Evolutionary conservation across 2,888 invertebrate genomes (phyloP).

Genomic region (Papilio protenor): DNA sequence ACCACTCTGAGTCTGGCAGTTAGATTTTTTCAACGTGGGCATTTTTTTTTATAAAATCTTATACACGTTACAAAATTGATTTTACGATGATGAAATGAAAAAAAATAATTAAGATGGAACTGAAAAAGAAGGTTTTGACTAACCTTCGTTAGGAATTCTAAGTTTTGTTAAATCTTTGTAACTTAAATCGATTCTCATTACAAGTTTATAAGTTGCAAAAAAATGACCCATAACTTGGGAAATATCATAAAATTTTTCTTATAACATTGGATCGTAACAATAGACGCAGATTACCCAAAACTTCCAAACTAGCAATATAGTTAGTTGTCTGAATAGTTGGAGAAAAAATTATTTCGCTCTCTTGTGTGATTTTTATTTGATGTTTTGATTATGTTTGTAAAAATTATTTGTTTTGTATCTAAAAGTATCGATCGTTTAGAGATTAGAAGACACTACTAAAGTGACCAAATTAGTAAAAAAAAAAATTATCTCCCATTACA

Average conservation of each 20-base stretch:
- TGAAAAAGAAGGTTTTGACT: too few species aligned
- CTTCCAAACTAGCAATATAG: constrained; percentile 14
- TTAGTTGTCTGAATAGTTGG: constrained; percentile 6
- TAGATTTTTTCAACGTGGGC: too few species aligned
- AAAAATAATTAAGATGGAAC: too few species aligned
- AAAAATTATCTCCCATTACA: too few species aligned
- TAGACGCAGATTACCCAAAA: constrained; percentile 26
- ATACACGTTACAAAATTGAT: too few species aligned
- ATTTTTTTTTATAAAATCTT: too few species aligned
- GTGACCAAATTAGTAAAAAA: not conserved
- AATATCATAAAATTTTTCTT: constrained; percentile 8
- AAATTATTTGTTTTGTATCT: too few species aligned
- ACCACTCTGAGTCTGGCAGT: too few species aligned
- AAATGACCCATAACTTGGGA: not conserved
- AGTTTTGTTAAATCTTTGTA: not conserved
- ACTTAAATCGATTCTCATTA: not conserved
- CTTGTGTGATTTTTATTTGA: constrained; percentile 22
- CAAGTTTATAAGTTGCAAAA: not conserved
- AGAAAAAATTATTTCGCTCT: not conserved
- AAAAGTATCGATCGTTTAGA: not conserved
- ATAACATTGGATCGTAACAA: constrained; percentile 9
- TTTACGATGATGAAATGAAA: too few species aligned
- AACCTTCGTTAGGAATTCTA: too few species aligned
- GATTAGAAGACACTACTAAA: not conserved
- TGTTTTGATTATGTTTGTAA: not conserved